Evolutionary conservation across 2,113 vertebrate species (phyloP).

Genomic region (Menidia beryllina): DNA sequence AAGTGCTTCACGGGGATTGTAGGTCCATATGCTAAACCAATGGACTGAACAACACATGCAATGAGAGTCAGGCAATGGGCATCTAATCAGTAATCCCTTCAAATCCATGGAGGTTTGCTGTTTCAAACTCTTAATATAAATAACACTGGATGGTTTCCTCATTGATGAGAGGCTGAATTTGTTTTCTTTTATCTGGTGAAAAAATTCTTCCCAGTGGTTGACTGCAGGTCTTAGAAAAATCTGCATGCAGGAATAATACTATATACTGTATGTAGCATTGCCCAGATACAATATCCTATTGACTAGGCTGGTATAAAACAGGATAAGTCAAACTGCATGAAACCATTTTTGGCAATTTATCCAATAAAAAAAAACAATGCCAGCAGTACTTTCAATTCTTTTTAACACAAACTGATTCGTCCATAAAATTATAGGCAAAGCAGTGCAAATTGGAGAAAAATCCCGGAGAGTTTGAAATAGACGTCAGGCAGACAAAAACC

Average conservation of each 20-base stretch:
- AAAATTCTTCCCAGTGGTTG: conserved; percentile 57
- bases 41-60: conserved; percentile 34
- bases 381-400: not conserved
- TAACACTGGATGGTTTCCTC: conserved; percentile 53
- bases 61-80: conserved; percentile 36
- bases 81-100: conserved; percentile 49
- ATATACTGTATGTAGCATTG: conserved; percentile 34
- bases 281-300: too few relatives aligned
- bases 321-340: not conserved
- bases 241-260: conserved; percentile 57
- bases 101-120: conserved; percentile 27
- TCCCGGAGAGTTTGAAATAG: not conserved
- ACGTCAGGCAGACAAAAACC: conserved; percentile 29
- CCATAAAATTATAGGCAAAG: not conserved
- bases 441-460: not conserved
- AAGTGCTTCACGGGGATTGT: conserved; percentile 40
- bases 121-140: conserved; percentile 57
- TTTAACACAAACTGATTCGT: conserved; percentile 21
- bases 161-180: conserved; percentile 60
- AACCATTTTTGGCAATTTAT: not conserved
- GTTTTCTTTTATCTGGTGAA: conserved; percentile 70
- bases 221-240: conserved; percentile 21
- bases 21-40: conserved; percentile 60
- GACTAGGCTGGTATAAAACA: conserved; percentile 9
- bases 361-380: not conserved